Evolutionary conservation across 2,113 vertebrate species (phyloP).

Genomic region (Pseudopodoces humilis): DNA sequence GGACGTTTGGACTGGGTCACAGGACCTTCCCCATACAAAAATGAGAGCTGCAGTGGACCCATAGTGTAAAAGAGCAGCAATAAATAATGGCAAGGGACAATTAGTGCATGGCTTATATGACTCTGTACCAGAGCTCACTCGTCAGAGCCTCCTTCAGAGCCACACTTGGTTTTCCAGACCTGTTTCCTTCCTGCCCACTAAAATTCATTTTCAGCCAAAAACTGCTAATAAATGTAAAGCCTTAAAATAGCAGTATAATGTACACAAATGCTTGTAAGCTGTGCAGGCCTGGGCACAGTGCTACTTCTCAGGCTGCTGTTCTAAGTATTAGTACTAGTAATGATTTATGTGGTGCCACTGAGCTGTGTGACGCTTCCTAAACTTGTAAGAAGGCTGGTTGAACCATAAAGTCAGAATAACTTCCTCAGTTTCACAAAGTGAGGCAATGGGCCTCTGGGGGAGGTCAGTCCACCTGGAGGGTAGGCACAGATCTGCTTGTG

Average conservation of each 20-base stretch:
- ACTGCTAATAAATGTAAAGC: conserved; percentile 1
- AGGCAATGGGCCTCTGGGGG: not conserved
- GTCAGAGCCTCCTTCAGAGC: not conserved
- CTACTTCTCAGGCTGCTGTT: conserved; percentile 2
- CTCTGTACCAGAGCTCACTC: not conserved
- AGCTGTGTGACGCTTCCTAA: not conserved
- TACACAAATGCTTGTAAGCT: not conserved
- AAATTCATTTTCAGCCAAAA: not conserved
- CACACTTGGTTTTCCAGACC: not conserved
- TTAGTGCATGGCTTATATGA: not conserved
- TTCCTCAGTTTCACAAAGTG: not conserved
- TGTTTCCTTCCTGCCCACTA: not conserved
- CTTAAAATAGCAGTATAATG: conserved; percentile 18
- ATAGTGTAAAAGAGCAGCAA: not conserved
- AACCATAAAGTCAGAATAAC: not conserved
- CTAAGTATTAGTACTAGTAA: not conserved
- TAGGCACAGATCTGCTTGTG: not conserved
- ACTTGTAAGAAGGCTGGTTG: not conserved
- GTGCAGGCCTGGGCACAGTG: not conserved
- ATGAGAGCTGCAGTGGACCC: not conserved
- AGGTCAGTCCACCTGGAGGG: not conserved
- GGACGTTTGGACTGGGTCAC: not conserved
- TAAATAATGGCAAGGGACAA: not conserved
- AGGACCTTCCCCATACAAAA: not conserved
- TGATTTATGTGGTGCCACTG: conserved; percentile 29